Percentiles rank a stretch among this genome's conserved stretches.
phyloP scores from a whole-genome alignment of 2,888 invertebrate species.

The Rhingia rostrata region DNA sequence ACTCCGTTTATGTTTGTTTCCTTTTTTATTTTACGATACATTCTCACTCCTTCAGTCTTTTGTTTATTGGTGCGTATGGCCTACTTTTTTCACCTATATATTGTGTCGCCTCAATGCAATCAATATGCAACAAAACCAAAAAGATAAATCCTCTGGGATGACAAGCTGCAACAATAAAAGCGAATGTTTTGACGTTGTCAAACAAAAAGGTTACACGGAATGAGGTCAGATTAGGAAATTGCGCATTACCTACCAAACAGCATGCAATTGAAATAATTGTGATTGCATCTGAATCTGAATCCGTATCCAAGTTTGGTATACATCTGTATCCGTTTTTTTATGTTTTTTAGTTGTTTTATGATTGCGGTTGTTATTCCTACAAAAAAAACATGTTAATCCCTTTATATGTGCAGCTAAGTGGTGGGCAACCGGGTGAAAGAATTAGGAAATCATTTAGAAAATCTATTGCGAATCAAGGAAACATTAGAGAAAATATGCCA shows the following conservation, averaged over 20 bases:
- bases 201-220: conserved; percentile 53
- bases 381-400: conserved; percentile 23
- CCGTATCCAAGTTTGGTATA: not conserved
- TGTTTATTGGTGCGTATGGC: conserved; percentile 71
- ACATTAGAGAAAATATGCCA: conserved; percentile 55
- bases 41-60: conserved; percentile 47
- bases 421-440: conserved; percentile 21
- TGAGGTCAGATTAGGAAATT: conserved; percentile 60
- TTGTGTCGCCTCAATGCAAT: conserved; percentile 53
- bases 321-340: not conserved
- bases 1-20: conserved; percentile 51
- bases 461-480: conserved; percentile 55
- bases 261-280: conserved; percentile 39
- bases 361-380: conserved; percentile 44
- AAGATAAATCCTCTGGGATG: conserved; percentile 66
- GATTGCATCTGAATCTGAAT: conserved; percentile 25
- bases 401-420: not conserved
- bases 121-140: conserved; percentile 51
- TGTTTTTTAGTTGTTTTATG: not conserved
- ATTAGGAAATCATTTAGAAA: conserved; percentile 55
- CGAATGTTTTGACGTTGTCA: conserved; percentile 45
- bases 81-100: conserved; percentile 63
- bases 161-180: conserved; percentile 67
- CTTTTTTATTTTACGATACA: conserved; percentile 41
- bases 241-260: conserved; percentile 1